Evolutionary conservation across 53 echinoderm and acorn worm species (phyloP).

Genomic region (Holothuria scabra): DNA sequence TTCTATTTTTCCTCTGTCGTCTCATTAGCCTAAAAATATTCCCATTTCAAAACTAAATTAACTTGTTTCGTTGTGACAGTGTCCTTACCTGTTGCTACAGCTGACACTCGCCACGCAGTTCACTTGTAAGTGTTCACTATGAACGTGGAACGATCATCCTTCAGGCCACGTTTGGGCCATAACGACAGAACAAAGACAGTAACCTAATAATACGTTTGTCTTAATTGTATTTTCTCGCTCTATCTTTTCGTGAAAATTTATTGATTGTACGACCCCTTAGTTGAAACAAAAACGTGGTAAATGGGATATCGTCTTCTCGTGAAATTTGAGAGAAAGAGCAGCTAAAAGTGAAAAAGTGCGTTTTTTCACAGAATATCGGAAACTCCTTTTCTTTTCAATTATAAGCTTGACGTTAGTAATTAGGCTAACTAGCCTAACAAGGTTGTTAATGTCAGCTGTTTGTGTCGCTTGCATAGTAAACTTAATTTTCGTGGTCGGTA

Average conservation of each 20-base stretch:
- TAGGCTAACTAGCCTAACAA: no score
- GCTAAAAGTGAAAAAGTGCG: no score
- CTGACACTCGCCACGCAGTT: slow-evolving; percentile 19
- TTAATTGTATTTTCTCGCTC: slow-evolving; percentile 7
- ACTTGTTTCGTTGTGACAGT: slow-evolving; percentile 11
- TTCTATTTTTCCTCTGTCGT: neutral
- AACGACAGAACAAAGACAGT: slow-evolving; percentile 8
- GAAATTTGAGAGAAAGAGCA: no score
- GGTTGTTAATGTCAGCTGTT: no score
- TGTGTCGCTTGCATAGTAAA: no score
- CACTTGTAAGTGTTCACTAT: neutral
- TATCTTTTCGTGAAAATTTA: slow-evolving; percentile 5
- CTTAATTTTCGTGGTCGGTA: no score
- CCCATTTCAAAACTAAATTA: slow-evolving; percentile 16
- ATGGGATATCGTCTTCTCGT: no score
- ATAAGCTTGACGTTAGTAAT: no score
- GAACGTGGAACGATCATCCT: neutral
- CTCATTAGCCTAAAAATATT: slow-evolving; percentile 44
- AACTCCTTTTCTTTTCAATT: no score
- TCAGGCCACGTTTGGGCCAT: slow-evolving; percentile 26
- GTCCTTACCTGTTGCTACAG: slow-evolving; percentile 33
- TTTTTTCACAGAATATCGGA: no score
- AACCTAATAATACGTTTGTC: slow-evolving; percentile 11
- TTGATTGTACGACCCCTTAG: neutral
- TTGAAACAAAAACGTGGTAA: neutral